These are phyloP conservation scores for Saccostrea glomerata DNA, from an alignment of 1,140 invertebrate genomes.

Conservation along the genomic window DNA sequence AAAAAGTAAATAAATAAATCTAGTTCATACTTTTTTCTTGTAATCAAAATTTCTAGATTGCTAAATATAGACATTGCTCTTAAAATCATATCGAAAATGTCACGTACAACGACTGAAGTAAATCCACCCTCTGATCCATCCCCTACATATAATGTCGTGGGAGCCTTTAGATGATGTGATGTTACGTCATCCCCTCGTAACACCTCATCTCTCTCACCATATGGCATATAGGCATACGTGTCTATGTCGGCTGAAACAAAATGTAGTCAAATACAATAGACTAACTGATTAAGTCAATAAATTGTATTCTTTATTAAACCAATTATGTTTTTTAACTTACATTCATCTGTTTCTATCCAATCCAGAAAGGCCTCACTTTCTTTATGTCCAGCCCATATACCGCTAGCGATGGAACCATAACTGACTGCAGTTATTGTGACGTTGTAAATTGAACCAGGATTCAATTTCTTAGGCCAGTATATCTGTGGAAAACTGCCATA, in stretches of 20 bases:
- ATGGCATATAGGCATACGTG: not conserved
- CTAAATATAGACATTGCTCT: too few species aligned
- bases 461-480: not conserved
- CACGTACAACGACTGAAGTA: not conserved
- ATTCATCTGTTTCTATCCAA: slow-evolving; percentile 8
- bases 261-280: not conserved
- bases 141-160: not conserved
- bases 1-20: too few species aligned
- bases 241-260: not conserved
- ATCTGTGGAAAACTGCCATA: not conserved
- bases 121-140: not conserved
- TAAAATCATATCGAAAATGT: too few species aligned
- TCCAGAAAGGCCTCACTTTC: not conserved
- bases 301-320: too few species aligned
- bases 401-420: not conserved
- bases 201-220: not conserved
- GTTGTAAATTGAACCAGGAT: not conserved
- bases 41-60: too few species aligned
- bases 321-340: not conserved
- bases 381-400: not conserved
- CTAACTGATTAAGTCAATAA: too few species aligned
- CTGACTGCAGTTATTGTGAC: not conserved
- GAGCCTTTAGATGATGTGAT: not conserved
- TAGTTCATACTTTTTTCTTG: too few species aligned
- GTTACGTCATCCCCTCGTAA: not conserved